A percentile compares a stretch with the other conserved stretches of the same genome.
Conservation (phyloP, 1,140 invertebrate species). For the Sitophilus oryzae region DNA sequence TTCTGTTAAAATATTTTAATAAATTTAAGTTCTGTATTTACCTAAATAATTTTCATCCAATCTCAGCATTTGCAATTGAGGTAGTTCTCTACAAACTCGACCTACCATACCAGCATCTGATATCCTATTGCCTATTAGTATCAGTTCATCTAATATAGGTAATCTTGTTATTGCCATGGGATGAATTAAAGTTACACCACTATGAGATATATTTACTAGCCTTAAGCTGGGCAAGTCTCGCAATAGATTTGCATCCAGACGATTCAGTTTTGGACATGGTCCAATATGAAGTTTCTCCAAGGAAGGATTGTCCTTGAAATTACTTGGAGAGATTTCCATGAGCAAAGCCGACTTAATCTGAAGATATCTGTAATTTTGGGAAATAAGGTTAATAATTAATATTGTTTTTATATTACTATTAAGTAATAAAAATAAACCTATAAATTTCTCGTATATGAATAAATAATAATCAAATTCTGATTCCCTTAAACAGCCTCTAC, state of each 20-base stretch:
- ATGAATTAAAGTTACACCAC: slow-evolving; percentile 73
- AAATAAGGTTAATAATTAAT: no score
- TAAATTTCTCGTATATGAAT: no score
- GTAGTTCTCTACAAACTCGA: slow-evolving; percentile 65
- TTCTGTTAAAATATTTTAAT: no score
- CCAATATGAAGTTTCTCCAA: slow-evolving; percentile 71
- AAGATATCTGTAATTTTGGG: slow-evolving; percentile 45
- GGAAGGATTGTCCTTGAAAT: slow-evolving; percentile 65
- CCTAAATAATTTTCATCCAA: slow-evolving; percentile 17
- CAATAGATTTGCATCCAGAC: slow-evolving; percentile 66
- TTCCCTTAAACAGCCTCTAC: no score
- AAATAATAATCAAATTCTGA: no score
- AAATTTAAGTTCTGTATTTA: no score
- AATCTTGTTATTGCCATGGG: slow-evolving; percentile 66
- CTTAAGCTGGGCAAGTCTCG: slow-evolving; percentile 66
- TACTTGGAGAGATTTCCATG: slow-evolving; percentile 61
- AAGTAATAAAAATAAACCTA: no score
- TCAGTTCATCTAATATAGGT: slow-evolving; percentile 64
- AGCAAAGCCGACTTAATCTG: slow-evolving; percentile 65
- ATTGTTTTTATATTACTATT: no score
- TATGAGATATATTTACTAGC: slow-evolving; percentile 69
- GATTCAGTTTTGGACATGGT: slow-evolving; percentile 57
- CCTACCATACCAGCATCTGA: slow-evolving; percentile 72
- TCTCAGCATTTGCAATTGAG: slow-evolving; percentile 60
- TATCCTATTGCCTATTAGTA: slow-evolving; percentile 65